Percentiles rank a stretch among this genome's conserved stretches.
phyloP scores from a whole-genome alignment of 2,113 vertebrate species.

The Urocitellus parryii region DNA sequence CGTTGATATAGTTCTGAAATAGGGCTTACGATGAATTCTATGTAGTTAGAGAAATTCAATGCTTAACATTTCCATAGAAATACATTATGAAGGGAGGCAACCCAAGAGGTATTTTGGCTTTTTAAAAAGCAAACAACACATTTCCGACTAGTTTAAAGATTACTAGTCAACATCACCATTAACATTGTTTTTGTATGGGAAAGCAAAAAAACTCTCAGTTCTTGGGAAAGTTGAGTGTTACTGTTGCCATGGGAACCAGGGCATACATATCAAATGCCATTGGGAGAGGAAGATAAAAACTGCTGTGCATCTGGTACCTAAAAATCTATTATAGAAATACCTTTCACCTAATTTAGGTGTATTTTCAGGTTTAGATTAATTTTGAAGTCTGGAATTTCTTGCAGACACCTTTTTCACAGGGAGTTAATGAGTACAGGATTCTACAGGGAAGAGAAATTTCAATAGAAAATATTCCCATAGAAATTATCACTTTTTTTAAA shows the following conservation, averaged over 20 bases:
- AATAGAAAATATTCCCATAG: slow-evolving; percentile 3
- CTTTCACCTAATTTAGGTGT: neutral
- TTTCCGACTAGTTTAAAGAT: neutral
- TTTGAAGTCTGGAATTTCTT: slow-evolving; percentile 19
- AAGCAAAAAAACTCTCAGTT: slow-evolving; percentile 51
- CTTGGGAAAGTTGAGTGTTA: neutral
- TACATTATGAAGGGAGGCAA: neutral
- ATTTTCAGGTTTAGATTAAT: slow-evolving; percentile 47
- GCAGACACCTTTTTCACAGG: slow-evolving; percentile 22
- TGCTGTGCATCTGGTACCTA: neutral
- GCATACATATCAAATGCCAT: neutral
- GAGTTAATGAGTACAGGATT: neutral
- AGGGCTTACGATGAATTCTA: neutral
- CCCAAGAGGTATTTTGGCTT: neutral
- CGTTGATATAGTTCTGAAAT: neutral
- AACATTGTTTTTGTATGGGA: neutral
- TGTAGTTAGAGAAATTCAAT: slow-evolving; percentile 8
- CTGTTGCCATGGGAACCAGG: neutral
- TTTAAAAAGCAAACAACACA: slow-evolving; percentile 36
- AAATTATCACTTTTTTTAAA: neutral
- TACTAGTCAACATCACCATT: neutral
- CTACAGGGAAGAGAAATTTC: neutral
- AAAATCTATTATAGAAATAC: slow-evolving; percentile 45
- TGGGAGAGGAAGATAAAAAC: slow-evolving; percentile 41
- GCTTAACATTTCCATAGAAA: slow-evolving; percentile 4